These are phyloP conservation scores for Brachyrhaphis roseni DNA, from an alignment of 2,797 vertebrate species.

Conservation along the genomic window DNA sequence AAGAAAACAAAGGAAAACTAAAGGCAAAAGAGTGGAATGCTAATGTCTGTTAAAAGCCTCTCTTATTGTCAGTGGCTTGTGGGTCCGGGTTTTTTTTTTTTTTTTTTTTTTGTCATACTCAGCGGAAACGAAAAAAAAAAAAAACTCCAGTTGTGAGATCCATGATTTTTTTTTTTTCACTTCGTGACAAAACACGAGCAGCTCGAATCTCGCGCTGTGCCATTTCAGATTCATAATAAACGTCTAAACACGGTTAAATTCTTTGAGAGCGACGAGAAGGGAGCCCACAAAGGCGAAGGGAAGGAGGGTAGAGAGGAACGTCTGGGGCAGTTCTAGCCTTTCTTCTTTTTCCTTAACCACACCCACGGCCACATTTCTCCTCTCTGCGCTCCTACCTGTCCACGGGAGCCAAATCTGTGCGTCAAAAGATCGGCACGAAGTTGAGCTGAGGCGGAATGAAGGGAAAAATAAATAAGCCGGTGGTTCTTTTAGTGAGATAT, in stretches of 20 bases:
- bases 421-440: slow-evolving; percentile 28
- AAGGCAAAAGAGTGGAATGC: background rate
- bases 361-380: slow-evolving; percentile 68
- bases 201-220: too few species aligned
- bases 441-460: background rate
- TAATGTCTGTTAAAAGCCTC: background rate
- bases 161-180: background rate
- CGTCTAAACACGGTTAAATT: background rate
- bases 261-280: background rate
- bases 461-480: fast-evolving
- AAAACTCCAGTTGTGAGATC: background rate
- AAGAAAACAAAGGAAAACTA: background rate
- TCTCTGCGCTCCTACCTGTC: slow-evolving; percentile 55
- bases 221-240: background rate
- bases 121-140: background rate
- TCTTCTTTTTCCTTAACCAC: slow-evolving; percentile 58
- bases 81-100: background rate
- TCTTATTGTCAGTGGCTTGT: background rate
- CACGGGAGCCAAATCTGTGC: slow-evolving; percentile 11
- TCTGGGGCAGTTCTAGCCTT: slow-evolving; percentile 38
- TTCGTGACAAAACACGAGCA: background rate
- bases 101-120: background rate
- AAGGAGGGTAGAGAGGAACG: slow-evolving; percentile 22
- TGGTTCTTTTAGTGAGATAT: slow-evolving; percentile 2
- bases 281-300: slow-evolving; percentile 1